These are phyloP conservation scores for Andrena hattorfiana DNA, from an alignment of 2,888 invertebrate genomes.

Conservation along the genomic window DNA sequence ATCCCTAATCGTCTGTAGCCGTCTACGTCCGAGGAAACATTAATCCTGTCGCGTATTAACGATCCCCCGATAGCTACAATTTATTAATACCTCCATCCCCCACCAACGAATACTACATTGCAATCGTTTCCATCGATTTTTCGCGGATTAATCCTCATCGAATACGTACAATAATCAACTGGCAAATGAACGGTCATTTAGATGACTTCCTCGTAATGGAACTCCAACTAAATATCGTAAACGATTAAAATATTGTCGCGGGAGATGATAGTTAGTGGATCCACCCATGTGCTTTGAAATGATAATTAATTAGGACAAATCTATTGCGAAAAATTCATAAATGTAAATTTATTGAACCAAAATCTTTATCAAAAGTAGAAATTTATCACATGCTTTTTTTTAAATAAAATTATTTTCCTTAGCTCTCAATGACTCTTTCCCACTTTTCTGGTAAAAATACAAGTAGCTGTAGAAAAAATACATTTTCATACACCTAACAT, in stretches of 20 bases:
- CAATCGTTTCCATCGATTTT: not conserved
- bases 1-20: constrained; percentile 64
- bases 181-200: not conserved
- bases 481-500: too few species aligned
- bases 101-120: not conserved
- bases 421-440: too few species aligned
- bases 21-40: constrained; percentile 44
- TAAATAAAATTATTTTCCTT: too few species aligned
- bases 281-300: not conserved
- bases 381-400: too few species aligned
- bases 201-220: not conserved
- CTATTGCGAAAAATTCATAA: not conserved
- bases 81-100: constrained; percentile 36
- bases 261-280: not conserved
- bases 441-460: too few species aligned
- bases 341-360: not conserved
- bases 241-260: not conserved
- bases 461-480: too few species aligned
- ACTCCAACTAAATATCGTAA: not conserved
- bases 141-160: not conserved
- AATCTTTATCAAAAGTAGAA: too few species aligned
- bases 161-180: not conserved
- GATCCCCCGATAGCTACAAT: constrained; percentile 38
- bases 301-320: not conserved
- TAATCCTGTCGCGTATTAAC: constrained; percentile 51